These are phyloP conservation scores for Coregonus clupeaformis DNA, from an alignment of 2,113 vertebrate species.

Conservation along the genomic window DNA sequence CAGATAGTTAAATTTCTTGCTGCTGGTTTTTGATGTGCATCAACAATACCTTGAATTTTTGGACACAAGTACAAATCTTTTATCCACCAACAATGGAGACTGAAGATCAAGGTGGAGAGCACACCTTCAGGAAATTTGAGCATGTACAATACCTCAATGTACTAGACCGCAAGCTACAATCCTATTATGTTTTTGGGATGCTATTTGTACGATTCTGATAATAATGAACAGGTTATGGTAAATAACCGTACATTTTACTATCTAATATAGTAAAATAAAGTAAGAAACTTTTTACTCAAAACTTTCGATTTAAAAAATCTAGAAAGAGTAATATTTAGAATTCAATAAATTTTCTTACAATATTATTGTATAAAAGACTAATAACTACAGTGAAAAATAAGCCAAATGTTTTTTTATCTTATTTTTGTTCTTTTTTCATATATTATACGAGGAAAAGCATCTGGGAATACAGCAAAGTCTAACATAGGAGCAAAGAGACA, in stretches of 20 bases:
- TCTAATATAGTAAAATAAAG: slow-evolving; percentile 99
- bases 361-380: slow-evolving; percentile 99
- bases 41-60: slow-evolving; percentile 88
- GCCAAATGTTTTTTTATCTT: slow-evolving; percentile 90
- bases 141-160: slow-evolving; percentile 85
- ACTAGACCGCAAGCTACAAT: slow-evolving; percentile 87
- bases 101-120: slow-evolving; percentile 84
- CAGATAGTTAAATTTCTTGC: slow-evolving; percentile 90
- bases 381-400: slow-evolving; percentile 99
- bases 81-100: slow-evolving; percentile 87
- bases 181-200: slow-evolving; percentile 88
- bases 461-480: slow-evolving; percentile 93
- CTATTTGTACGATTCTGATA: slow-evolving; percentile 89
- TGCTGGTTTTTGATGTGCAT: slow-evolving; percentile 86
- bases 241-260: slow-evolving; percentile 99
- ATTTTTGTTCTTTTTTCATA: slow-evolving; percentile 71
- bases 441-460: slow-evolving; percentile 97
- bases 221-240: slow-evolving; percentile 97
- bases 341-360: slow-evolving; percentile 99
- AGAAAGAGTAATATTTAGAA: slow-evolving; percentile 99
- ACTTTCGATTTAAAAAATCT: slow-evolving; percentile 99
- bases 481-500: slow-evolving; percentile 86
- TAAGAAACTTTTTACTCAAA: slow-evolving; percentile 99
- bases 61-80: slow-evolving; percentile 93
- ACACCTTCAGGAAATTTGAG: slow-evolving; percentile 86